Evolutionary conservation across 2,113 vertebrate species (phyloP), one percentile per base, ranked within the genome.

Genomic region (Malurus cyaneus): DNA sequence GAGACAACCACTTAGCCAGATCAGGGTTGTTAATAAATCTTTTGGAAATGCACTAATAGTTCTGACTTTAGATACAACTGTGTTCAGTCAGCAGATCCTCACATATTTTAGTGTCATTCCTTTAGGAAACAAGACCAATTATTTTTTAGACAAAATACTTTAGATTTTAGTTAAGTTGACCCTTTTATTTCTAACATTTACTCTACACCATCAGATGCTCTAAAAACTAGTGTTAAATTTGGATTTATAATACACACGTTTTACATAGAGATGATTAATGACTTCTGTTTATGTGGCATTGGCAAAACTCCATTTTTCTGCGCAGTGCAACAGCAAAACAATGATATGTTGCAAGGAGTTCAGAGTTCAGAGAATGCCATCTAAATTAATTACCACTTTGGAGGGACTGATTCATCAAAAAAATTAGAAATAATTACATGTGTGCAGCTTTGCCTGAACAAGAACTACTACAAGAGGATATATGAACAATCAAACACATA

Each of bases 381-480:
- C 94, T 96, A 97, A 96, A 97, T 96, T 97, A 98, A 98, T 98
- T 97, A 97, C 92, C 64, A 77, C 77, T 95, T 93, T 93, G 87
- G 83, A 97, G 87, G 80, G 95, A 94, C 88, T 95, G 95, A 97
- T 96, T 97, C 88, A 97, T 97, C 84, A 94, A 96, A 95, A 84
- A 95, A 96, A 81, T 34, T 84, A 95, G 94, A 95, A 96, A 96
- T 94, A 97, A 93, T 95, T 94, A 94, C 96, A 90, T 93, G 96
- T 73, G 54, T 92, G 87, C 94, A 97, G 87, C 87, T 96, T 96
- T 95, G 79, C 81, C 94, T 96, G 93, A 94, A 92, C 73, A 97
- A 93, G 92, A 87, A 62, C 72, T 84, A 87, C 86, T 82, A 93
- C 74, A 82, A 92, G 83, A 96, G 29, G 46, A 92, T 72, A 79